Base-by-base conservation (phyloP, 1,140 invertebrate species). In the Cydia strobilella region DNA sequence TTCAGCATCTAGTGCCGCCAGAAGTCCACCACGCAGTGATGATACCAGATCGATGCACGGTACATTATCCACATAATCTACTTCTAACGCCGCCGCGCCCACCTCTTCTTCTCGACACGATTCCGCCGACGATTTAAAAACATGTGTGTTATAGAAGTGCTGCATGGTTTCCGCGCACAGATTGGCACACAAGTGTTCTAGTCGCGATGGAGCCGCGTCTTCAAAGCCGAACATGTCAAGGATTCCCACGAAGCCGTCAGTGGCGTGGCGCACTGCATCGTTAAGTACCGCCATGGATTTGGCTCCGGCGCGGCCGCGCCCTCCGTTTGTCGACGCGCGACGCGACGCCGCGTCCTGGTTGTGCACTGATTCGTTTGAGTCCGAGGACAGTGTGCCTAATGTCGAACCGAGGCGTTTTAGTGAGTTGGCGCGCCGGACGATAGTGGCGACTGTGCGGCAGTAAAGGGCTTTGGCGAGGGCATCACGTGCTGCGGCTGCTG, bases 171-270 rank as follows among this genome's bases (percentile, higher is more conserved):
- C 98, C 0, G 98, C 97, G 90, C 98, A 99, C 62, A 99, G 92
- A 92, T 99, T 99, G 80, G 98, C 98, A 91, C 98, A 99, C 18
- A 99, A 93, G 87, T 99, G 98, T 88, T 99, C 98, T 79, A 99
- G 93, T 82, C 98, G 97, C 82, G 96, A 97, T 0, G 97, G 97
- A 85, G 97, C 96, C 25, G 96, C 96, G 89, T 98, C 97, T 94
- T 99, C 98, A 90, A 98, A 99, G 0, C 98, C 98, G 91, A 98
- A 99, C 98, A 99, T 98, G 86, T 98, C 98, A 66, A 99, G 93
- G 82, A 98, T 98, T 13, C 98, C 98, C 79, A 99, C 98, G 88
- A 98, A 98, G 3, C 97, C 97, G 87, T 98, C 97, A 0, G 97
- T 98, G n/a, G 97, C 97, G 93, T 98, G 97, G 74, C 97, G 93